These are phyloP conservation scores for Plebejus anna DNA, from an alignment of 2,888 invertebrate species.

Conservation along the genomic window DNA sequence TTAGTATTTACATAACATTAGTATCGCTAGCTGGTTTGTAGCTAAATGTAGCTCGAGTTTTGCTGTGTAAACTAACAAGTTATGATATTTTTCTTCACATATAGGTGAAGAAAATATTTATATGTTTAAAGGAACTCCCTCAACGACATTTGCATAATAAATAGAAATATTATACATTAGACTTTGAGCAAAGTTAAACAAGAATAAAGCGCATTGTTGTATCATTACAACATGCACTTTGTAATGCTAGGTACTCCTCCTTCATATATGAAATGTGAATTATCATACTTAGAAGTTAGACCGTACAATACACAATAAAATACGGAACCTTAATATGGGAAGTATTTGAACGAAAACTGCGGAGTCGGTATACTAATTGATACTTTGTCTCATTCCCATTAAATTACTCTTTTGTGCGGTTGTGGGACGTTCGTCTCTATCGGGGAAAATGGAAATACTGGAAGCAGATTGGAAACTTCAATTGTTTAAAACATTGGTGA, in stretches of 20 bases:
- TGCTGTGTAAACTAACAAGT: not conserved
- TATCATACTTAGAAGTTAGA: too few species aligned
- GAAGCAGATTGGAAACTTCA: not conserved
- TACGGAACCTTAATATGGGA: not conserved
- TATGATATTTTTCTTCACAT: not conserved
- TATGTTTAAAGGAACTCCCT: not conserved
- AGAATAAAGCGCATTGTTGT: too few species aligned
- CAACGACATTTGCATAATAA: not conserved
- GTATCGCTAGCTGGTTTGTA: not conserved
- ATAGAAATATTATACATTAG: too few species aligned
- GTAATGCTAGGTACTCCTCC: too few species aligned
- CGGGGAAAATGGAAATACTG: slow-evolving; percentile 2
- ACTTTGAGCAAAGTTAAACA: too few species aligned
- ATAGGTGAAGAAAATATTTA: too few species aligned
- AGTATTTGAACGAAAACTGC: slow-evolving; percentile 16
- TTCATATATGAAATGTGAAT: too few species aligned
- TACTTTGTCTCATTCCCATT: slow-evolving; percentile 25
- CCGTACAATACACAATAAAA: not conserved
- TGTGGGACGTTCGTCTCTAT: not conserved
- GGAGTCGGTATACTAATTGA: slow-evolving; percentile 29
- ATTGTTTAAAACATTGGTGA: not conserved
- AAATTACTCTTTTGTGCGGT: slow-evolving; percentile 24
- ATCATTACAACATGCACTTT: too few species aligned
- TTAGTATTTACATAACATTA: slow-evolving; percentile 7
- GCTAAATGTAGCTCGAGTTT: not conserved